Evolutionary conservation across 2,797 vertebrate genomes (phyloP).

Genomic region (Scolopax bukidnonensis): DNA sequence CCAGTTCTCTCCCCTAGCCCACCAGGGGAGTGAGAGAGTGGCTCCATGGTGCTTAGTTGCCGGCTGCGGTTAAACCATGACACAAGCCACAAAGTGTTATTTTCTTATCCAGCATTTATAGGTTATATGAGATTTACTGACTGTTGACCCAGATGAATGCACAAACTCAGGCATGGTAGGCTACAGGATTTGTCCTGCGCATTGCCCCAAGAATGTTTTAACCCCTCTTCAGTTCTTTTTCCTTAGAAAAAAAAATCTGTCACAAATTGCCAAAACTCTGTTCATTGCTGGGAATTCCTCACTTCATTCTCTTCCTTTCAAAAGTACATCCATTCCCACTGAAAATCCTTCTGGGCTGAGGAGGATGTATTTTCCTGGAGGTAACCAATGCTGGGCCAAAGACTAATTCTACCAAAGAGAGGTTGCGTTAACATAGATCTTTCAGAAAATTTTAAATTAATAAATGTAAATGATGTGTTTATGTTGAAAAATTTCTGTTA

Average conservation of each 20-base stretch:
- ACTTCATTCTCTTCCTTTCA: background rate
- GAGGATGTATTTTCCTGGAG: slow-evolving; percentile 17
- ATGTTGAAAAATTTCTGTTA: background rate
- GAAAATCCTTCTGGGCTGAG: slow-evolving; percentile 33
- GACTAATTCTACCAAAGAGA: background rate
- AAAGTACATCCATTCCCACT: slow-evolving; percentile 24
- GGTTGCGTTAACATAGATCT: background rate
- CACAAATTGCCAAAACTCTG: background rate
- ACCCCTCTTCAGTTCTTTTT: slow-evolving; percentile 12
- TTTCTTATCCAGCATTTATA: slow-evolving; percentile 7
- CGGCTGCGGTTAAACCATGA: background rate
- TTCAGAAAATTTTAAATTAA: background rate
- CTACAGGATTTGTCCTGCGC: slow-evolving; percentile 48
- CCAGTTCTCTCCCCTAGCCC: background rate
- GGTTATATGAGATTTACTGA: slow-evolving; percentile 69
- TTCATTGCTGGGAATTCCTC: slow-evolving; percentile 61
- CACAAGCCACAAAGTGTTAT: background rate
- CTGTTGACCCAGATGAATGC: slow-evolving; percentile 74
- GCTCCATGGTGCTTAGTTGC: background rate
- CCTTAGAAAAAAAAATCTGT: background rate
- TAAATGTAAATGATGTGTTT: background rate
- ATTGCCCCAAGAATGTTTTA: slow-evolving; percentile 37
- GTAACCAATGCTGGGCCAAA: background rate
- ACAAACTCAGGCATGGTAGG: slow-evolving; percentile 32
- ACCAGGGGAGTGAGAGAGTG: background rate